Base-by-base conservation (phyloP, 2,888 invertebrate genomes). In the Rutpela maculata region DNA sequence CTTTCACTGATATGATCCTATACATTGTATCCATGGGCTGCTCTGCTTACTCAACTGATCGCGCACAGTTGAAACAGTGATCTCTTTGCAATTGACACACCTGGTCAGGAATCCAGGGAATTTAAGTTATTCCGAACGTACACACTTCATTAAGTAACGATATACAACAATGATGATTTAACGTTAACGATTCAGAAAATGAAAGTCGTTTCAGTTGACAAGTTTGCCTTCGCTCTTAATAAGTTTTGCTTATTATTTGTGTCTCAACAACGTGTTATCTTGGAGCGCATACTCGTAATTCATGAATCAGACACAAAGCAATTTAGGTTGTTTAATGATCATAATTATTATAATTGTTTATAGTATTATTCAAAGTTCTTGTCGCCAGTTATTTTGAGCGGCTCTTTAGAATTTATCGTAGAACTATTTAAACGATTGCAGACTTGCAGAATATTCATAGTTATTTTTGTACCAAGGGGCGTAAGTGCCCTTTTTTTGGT, bases 201-300 rank as follows among this genome's bases (percentile, higher is more conserved):
- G 81, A 81, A 82, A 81, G 82, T 81, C 76, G 81, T 81, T 78
- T 79, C 73, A 71, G 69, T 78, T 76, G 75, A 77, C 81, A 82
- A 31, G 81, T 82, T 82, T 59, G 74, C 83, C 81, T 81, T 80
- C 78, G 65, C 74, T 76, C 50, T 43, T 77, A 72, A 76, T 78
- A 66, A 43, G 65, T 43, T 65, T 43, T 43, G 68, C 74, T 69
- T 31, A 62, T 75, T 74, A 78, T 74, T 76, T 76, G 75, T 74
- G 74, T 60, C 63, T 35, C 50, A 66, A 68, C 55, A 59, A 50
- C 62, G 66, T 50, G 73, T 79, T 77, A 75, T 75, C 70, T 50
- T 60, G 77, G 73, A 73, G 75, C 76, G 59, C 65, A 68, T 78
- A 76, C 4, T 35, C 31, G 38, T 63, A 17, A 35, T 63, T 60